phyloP scores from a whole-genome alignment of 1,140 invertebrate species.

The Alviniconcha marisindica region DNA sequence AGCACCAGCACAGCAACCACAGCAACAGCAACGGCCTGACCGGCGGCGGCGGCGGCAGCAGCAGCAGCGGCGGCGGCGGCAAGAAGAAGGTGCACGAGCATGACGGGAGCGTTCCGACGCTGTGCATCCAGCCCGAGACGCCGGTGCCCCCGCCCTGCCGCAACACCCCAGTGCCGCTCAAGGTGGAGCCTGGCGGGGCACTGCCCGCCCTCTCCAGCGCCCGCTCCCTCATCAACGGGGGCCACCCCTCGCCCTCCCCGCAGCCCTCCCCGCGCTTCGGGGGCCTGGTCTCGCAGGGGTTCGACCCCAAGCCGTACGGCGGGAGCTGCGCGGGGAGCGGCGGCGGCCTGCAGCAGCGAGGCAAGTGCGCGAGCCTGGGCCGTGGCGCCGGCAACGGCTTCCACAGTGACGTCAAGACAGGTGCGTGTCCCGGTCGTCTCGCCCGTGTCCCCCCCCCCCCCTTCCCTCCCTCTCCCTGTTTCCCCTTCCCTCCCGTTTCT shows the following conservation, averaged over 20 bases:
- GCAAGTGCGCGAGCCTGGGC: not conserved
- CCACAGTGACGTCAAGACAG: not conserved
- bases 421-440: conserved; percentile 6
- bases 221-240: conserved; percentile 49
- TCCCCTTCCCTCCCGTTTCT: conserved; percentile 19
- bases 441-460: not conserved
- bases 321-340: conserved; percentile 36
- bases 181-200: conserved; percentile 22
- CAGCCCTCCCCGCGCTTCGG: conserved; percentile 35
- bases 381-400: not conserved
- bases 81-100: conserved; percentile 32
- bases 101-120: conserved; percentile 56
- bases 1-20: conserved; percentile 15
- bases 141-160: conserved; percentile 60
- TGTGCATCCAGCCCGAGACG: conserved; percentile 66
- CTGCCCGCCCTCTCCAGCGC: conserved; percentile 52
- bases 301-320: conserved; percentile 38
- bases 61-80: not conserved
- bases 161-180: conserved; percentile 57
- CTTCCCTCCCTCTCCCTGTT: not conserved
- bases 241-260: conserved; percentile 46
- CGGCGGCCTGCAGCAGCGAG: conserved; percentile 35
- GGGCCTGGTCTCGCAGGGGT: not conserved
- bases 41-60: not conserved
- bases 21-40: not conserved